Base-by-base conservation (phyloP, 2,888 invertebrate species). In the Thera obeliscata region DNA sequence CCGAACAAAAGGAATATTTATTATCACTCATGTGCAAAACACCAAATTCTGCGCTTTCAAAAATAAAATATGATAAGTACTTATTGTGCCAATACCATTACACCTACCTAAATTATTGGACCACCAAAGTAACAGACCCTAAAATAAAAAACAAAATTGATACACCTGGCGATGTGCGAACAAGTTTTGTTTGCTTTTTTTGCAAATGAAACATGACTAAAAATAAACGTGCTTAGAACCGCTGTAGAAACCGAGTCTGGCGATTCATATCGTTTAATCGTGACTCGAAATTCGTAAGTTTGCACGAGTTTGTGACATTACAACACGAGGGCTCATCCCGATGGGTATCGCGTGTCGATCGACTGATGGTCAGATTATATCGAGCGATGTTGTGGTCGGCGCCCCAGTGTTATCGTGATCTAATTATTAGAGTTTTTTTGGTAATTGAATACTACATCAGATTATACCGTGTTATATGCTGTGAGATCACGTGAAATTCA, bases 251-350 rank as follows among this genome's bases (percentile, higher is more conserved):
- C 67, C 65, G 58, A 46, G 58, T 54, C 50, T 62, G 61, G 58
- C 57, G 69, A 69, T 69, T 60, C 50, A n/a, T 63, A 69, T 69
- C 69, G 56, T 64, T 64, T 72, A 77, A 84, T 88, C 90, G 90
- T 90, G 90, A 88, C 86, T 79, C 81, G 84, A 86, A 85, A 87
- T 88, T 85, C 82, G 79, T 83, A 81, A 79, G 80, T 85, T 86
- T 76, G 85, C 88, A 87, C 86, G 89, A 87, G 78, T 70, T 87
- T 87, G 81, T 83, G 73, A 70, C 73, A 77, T 62, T 76, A 61
- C 58, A 33, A 46, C 56, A 63, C 59, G 63, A 68, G 57, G 57
- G 66, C 52, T 69, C 71, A 50, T 73, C 70, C 67, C 67, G 70
- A 73, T 70, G 65, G 54, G 63, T 69, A 73, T 74, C 72, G 64